These are phyloP conservation scores for Stenodema calcarata DNA, from an alignment of 2,888 invertebrate species.

Conservation along the genomic window DNA sequence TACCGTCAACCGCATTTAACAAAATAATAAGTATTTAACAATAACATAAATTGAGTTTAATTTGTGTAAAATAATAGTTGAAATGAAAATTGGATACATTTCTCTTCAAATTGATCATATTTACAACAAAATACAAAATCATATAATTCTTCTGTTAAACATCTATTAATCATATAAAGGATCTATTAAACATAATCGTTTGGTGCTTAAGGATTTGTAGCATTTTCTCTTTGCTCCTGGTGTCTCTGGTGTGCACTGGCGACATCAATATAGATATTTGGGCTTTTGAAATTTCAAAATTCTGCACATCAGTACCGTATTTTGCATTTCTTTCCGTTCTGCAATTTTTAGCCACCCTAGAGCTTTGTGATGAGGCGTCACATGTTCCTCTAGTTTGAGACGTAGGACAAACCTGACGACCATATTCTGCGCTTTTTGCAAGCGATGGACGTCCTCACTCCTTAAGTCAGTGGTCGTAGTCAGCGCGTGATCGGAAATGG, in stretches of 20 bases:
- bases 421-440: not conserved
- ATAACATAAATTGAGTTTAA: no score
- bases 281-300: not conserved
- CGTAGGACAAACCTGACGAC: not conserved
- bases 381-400: not conserved
- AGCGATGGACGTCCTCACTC: no score
- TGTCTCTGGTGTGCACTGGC: not conserved
- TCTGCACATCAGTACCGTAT: not conserved
- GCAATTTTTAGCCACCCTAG: not conserved
- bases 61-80: no score
- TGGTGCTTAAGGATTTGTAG: not conserved
- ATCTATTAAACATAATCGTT: not conserved
- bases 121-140: no score
- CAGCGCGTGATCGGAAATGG: not conserved
- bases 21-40: no score
- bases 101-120: no score
- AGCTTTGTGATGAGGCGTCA: not conserved
- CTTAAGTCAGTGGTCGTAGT: not conserved
- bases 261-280: not conserved
- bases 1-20: no score
- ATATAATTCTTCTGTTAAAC: no score
- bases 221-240: not conserved
- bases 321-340: not conserved
- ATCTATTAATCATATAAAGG: no score
- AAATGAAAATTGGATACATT: no score